Base-by-base conservation (phyloP, 1,140 invertebrate species). In the Hylaeus volcanicus region DNA sequence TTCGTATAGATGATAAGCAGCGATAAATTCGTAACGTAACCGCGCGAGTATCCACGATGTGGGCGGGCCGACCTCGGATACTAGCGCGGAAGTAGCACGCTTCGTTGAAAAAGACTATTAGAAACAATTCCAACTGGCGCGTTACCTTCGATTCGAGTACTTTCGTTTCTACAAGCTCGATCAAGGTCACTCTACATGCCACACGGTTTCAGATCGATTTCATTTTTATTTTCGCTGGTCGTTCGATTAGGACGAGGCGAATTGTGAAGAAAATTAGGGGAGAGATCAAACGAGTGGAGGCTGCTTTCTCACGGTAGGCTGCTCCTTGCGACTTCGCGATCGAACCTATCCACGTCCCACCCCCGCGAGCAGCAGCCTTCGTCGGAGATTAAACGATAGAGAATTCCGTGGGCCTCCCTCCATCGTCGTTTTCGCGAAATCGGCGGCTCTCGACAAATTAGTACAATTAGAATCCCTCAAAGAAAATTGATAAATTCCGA, bases 401-500 rank as follows among this genome's bases (percentile, higher is more conserved):
- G 91, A 92, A 92, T 92, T 91, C 89, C 89, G 72, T 79, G 82
- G 26, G 73, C 79, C 79, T 72, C 83, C 79, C 71, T 75, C 84
- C 73, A 69, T 71, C 78, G 68, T 65, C 74, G 81, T 74, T 68
- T 81, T 66, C 82, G 84, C 80, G 86, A 83, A 84, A 79, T 79
- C 79, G 78, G 74, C 80, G 80, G 76, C 81, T 82, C 61, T 90
- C 92, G 92, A 93, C 93, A 93, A 93, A 93, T 93, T 93, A 93
- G 92, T 93, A 92, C 92, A 93, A 93, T 93, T 93, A 93, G 91
- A 93, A 91, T 91, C 89, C 91, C 90, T 92, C 92, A 93, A 93
- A 93, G 92, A 93, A 93, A 93, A 93, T 93, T 93, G 93, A 93
- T 93, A 93, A 93, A 93, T 93, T 93, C 92, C 93, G 89, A 88